Conservation (phyloP, 2,113 vertebrate genomes). For the Cyanoliseus patagonus region DNA sequence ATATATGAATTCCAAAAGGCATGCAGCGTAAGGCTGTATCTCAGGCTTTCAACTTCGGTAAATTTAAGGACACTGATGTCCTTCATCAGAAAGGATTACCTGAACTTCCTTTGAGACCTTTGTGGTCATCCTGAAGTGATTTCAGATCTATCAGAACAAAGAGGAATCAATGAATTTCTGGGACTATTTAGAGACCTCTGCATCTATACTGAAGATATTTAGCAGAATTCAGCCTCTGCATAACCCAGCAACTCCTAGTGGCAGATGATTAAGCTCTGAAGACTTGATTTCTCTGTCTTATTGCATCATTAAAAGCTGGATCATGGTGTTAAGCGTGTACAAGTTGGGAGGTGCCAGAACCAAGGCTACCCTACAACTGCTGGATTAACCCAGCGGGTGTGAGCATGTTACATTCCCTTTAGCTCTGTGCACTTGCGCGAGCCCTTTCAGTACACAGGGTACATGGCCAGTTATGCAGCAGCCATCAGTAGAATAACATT, state of each 20-base stretch:
- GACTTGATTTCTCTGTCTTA: neutral
- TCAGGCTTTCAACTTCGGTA: neutral
- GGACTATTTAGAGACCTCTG: neutral
- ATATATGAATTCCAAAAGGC: neutral
- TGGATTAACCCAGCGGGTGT: neutral
- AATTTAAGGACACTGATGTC: neutral
- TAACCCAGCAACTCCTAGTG: neutral
- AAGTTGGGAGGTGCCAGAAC: neutral
- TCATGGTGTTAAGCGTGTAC: neutral
- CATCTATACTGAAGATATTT: neutral
- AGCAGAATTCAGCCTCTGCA: neutral
- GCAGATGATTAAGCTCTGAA: neutral
- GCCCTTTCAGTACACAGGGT: neutral
- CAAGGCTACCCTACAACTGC: neutral
- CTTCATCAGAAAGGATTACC: neutral
- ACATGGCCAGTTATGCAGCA: neutral
- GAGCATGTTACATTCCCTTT: rapidly evolving
- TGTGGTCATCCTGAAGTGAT: neutral
- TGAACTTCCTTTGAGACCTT: neutral
- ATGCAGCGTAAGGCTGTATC: neutral
- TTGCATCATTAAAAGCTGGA: neutral
- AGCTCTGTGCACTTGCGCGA: neutral
- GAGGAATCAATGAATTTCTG: neutral
- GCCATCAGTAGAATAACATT: neutral
- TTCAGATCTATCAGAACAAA: neutral